Conservation (phyloP, 2,888 invertebrate genomes). For the Eupsilia transversa region DNA sequence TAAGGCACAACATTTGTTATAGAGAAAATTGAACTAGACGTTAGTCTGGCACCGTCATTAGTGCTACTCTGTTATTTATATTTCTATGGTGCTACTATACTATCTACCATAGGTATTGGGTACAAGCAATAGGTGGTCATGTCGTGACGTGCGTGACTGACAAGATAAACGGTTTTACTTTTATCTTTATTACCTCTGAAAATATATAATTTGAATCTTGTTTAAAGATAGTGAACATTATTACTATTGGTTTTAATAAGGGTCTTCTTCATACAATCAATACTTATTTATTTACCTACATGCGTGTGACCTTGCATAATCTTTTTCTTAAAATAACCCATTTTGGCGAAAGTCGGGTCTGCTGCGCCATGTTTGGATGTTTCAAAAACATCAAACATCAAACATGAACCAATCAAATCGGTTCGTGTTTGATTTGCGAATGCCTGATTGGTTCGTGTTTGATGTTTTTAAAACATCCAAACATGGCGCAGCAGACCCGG, state of each 20-base stretch:
- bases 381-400: no score
- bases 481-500: no score
- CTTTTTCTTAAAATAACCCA: background rate
- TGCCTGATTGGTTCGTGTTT: no score
- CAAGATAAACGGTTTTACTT: slow-evolving; percentile 18
- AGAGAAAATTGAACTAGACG: slow-evolving; percentile 45
- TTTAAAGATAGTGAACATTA: background rate
- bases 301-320: background rate
- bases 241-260: background rate
- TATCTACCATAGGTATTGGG: slow-evolving; percentile 16
- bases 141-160: slow-evolving; percentile 17
- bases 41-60: slow-evolving; percentile 41
- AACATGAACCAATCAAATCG: no score
- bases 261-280: background rate
- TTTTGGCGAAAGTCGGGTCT: no score
- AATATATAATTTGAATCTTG: background rate
- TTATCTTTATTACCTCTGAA: background rate
- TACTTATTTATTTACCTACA: background rate
- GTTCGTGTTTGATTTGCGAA: no score
- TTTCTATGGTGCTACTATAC: slow-evolving; percentile 8
- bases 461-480: no score
- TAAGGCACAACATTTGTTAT: slow-evolving; percentile 46
- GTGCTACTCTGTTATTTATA: no score
- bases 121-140: slow-evolving; percentile 9
- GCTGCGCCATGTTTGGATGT: no score